Base-by-base conservation (phyloP, 2,113 vertebrate genomes). In the Nansenia antarctica region DNA sequence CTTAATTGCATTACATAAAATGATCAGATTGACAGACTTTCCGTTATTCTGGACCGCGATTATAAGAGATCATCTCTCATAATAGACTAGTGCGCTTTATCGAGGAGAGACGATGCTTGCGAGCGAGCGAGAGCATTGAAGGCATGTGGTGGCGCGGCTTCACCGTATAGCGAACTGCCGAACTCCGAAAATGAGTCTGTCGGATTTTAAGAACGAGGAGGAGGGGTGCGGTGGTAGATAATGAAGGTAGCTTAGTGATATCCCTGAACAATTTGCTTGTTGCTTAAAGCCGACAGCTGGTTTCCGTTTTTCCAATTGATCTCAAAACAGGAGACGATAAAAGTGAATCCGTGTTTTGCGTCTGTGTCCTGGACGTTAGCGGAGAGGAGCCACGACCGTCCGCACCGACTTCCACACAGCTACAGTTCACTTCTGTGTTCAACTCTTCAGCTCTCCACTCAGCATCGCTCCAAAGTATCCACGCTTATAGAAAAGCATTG, bases 231-330 rank as follows among this genome's bases (percentile, higher is more conserved):
- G 65, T 69, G 54, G 65, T 69, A 59, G 55, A 52, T 57, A 47
- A 62, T 55, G 60, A 65, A 71, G 62, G 65, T 70, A 35, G 24
- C 20, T n/a, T 8, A 53, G 18, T 66, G 59, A 67, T 71, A 77
- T 83, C 73, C 83, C 71, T 64, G 57, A 63, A 67, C 31, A 67
- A 59, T 32, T 54, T 71, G 65, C 73, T 72, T 74, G 84, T 80
- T 78, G 82, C 78, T 80, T 60, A 80, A 49, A 39, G 57, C 76
- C 81, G 85, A 65, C 82, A 80, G 81, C 83, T 82, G 81, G 82
- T 80, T 77, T 74, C 77, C 77, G 83, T 66, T 63, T 78, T n/a
- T 45, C 54, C 52, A 79, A 74, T 78, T 82, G 75, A 64, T 85
- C 74, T 86, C 77, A 77, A n/a, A 73, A 24, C 85, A 69, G 83